Base-by-base conservation (phyloP, 2,797 vertebrate species). In the Sylvilagus floridanus region DNA sequence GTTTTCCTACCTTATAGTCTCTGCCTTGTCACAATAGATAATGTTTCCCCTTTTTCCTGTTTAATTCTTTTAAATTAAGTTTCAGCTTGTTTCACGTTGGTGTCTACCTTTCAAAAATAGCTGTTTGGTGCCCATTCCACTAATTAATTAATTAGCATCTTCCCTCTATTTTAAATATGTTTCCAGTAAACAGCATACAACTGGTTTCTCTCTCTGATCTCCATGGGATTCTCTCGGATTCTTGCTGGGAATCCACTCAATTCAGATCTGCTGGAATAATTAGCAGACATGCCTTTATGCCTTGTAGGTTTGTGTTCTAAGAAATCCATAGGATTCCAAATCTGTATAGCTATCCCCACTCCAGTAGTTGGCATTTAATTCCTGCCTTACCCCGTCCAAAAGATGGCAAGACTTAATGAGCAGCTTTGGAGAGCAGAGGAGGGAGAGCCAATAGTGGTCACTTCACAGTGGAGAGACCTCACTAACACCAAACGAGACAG, bases 161-260 rank as follows among this genome's bases (percentile, higher is more conserved):
- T 63, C 19, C 4, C 71, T 88, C 72, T 95, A 37, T 83, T 93
- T 83, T 93, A 50, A 83, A 32, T 2, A 50, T 88, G 24, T 52
- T 73, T 37, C 35, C 21, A 76, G 72, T 75, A 69, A 85, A 42
- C 62, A 81, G 2, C 21, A 21, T 52, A 42, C 62, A 37, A 4
- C 32, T 85, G 7, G 7, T 30, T 88, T 84, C 35, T 42, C 12
- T 9, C 28, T 3, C 3, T 35, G 2, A 26, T 4, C 8, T 6
- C 26, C 7, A 13, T 35, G 71, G 76, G 28, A 63, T 4, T 57
- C 14, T 63, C 66, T 85, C 32, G 37, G 47, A 13, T 90, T 75
- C 66, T 89, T 76, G 54, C 21, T 50, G 30, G 7, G 4, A 88
- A 85, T 81, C 47, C 30, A 65, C 19, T 89, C 24, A 90, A 79